phyloP scores from a whole-genome alignment of 2,113 vertebrate genomes.

The Ictalurus punctatus region DNA sequence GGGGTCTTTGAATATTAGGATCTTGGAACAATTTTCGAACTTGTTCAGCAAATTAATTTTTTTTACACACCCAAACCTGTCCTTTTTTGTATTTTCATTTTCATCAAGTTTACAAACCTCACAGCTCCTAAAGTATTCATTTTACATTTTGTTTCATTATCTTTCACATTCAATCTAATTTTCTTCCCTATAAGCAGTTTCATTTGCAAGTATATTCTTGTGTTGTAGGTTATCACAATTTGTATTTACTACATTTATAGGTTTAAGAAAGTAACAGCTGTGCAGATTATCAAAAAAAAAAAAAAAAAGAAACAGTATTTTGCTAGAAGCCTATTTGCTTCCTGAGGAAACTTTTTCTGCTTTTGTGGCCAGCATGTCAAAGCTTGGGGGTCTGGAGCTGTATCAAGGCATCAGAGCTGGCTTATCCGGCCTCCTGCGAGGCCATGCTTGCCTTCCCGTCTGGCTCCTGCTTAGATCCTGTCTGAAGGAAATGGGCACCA shows the following conservation, averaged over 20 bases:
- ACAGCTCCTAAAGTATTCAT: not conserved
- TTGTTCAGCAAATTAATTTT: not conserved
- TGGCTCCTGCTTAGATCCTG: slow-evolving; percentile 66
- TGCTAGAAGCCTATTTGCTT: slow-evolving; percentile 27
- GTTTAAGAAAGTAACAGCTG: not conserved
- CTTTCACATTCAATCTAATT: not conserved
- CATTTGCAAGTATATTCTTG: not conserved
- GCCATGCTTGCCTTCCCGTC: slow-evolving; percentile 64
- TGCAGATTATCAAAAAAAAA: not conserved
- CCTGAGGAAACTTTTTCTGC: slow-evolving; percentile 39
- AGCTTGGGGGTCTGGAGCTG: slow-evolving; percentile 59
- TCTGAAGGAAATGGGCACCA: slow-evolving; percentile 69
- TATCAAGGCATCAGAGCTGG: slow-evolving; percentile 62
- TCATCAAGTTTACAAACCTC: not conserved
- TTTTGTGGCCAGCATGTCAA: slow-evolving; percentile 52
- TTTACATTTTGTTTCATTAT: not conserved
- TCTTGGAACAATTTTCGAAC: not conserved
- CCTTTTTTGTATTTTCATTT: not conserved
- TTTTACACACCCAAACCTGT: not conserved
- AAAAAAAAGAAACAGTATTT: slow-evolving; percentile 7
- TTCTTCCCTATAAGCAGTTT: not conserved
- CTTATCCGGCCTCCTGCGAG: slow-evolving; percentile 71
- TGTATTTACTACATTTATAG: not conserved
- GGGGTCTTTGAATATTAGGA: not conserved
- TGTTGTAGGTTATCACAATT: not conserved